Conservation (phyloP, 2,888 invertebrate genomes). For the Thecocarcelia acutangulata region DNA sequence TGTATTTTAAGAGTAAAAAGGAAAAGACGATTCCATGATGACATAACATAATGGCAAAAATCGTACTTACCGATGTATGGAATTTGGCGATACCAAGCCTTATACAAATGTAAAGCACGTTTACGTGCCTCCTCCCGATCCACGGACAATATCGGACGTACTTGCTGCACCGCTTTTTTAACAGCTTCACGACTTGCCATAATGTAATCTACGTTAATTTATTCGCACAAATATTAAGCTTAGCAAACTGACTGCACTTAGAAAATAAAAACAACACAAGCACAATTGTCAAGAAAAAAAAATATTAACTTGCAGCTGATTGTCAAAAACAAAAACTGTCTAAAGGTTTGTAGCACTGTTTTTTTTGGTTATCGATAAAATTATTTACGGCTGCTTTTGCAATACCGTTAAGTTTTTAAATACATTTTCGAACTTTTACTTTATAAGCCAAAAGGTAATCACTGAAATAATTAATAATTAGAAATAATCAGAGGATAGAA, state of each 20-base stretch:
- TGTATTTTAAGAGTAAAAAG: conserved; percentile 8
- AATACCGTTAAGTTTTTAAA: no score
- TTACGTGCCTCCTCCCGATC: conserved; percentile 89
- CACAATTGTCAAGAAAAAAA: conserved; percentile 28
- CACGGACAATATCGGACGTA: conserved; percentile 92
- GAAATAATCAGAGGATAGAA: no score
- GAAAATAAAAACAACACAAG: conserved; percentile 29
- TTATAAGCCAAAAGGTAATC: no score
- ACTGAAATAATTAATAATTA: no score
- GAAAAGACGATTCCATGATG: conserved; percentile 66
- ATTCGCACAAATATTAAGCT: conserved; percentile 43
- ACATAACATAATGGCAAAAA: conserved; percentile 71
- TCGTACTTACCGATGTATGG: conserved; percentile 90
- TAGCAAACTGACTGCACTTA: conserved; percentile 29
- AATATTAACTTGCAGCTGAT: conserved; percentile 59
- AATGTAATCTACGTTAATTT: background rate
- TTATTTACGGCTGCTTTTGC: no score
- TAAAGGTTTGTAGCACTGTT: conserved; percentile 1
- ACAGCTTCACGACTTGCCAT: conserved; percentile 82
- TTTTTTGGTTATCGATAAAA: background rate
- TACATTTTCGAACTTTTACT: no score
- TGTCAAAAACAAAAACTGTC: background rate
- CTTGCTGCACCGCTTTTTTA: conserved; percentile 84
- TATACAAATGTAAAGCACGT: conserved; percentile 93
- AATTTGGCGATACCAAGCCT: conserved; percentile 96